Conservation (phyloP, 1,140 invertebrate species). For the Arctopsyche grandis region DNA sequence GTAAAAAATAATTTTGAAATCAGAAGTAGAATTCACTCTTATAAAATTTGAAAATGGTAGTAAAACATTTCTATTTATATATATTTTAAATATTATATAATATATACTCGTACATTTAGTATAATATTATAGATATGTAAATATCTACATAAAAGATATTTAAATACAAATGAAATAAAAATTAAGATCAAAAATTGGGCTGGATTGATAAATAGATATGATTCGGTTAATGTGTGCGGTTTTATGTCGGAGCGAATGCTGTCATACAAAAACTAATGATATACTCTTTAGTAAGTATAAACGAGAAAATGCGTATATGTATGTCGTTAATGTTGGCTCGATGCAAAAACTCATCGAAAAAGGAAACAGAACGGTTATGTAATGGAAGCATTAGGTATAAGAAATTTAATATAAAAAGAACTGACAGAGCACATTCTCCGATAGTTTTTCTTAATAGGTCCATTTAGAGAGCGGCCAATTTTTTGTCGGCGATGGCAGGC, state of each 20-base stretch:
- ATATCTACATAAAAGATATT: too few relatives aligned
- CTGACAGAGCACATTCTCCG: constrained; percentile 24
- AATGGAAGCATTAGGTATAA: constrained; percentile 31
- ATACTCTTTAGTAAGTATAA: neutral
- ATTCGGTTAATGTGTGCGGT: constrained; percentile 2
- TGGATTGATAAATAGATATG: neutral
- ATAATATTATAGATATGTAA: too few relatives aligned
- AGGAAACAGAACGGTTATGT: constrained; percentile 27
- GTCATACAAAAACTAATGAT: neutral
- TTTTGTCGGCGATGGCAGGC: constrained; percentile 23
- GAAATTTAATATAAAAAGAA: constrained; percentile 37
- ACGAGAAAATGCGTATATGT: neutral
- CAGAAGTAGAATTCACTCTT: too few relatives aligned
- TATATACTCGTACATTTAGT: too few relatives aligned
- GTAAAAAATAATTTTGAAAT: too few relatives aligned
- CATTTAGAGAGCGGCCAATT: neutral
- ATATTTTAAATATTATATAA: too few relatives aligned
- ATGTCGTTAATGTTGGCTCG: constrained; percentile 17
- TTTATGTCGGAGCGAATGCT: neutral
- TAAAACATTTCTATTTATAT: too few relatives aligned
- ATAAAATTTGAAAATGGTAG: too few relatives aligned
- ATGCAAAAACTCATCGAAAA: constrained; percentile 27
- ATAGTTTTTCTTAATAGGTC: constrained; percentile 40
- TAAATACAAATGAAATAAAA: too few relatives aligned
- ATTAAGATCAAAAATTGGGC: too few relatives aligned